phyloP scores from a whole-genome alignment of 2,113 vertebrate species.

The Pluvialis apricaria region DNA sequence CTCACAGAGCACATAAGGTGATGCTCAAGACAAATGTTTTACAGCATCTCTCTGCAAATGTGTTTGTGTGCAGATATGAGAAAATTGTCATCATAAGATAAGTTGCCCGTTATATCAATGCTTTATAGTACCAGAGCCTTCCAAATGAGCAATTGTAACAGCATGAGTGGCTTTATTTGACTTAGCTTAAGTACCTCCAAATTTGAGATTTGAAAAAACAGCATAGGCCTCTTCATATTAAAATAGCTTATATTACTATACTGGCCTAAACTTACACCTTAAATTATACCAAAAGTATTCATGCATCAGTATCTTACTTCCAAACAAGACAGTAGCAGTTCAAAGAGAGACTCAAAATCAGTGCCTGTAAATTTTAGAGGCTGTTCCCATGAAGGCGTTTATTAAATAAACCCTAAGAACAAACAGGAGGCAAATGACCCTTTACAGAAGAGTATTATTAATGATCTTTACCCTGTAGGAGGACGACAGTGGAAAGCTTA shows the following conservation, averaged over 20 bases:
- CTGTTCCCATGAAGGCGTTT: background rate
- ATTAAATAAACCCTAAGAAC: background rate
- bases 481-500: background rate
- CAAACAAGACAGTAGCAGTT: background rate
- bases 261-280: background rate
- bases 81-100: background rate
- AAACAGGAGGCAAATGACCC: background rate
- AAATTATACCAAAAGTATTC: background rate
- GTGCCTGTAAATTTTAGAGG: background rate
- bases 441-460: background rate
- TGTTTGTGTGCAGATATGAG: background rate
- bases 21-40: background rate
- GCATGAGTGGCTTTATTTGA: background rate
- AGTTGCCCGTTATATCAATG: background rate
- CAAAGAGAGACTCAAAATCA: background rate
- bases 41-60: background rate
- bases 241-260: background rate
- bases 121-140: background rate
- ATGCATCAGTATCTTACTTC: background rate
- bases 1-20: background rate
- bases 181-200: background rate
- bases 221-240: background rate
- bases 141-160: accelerated
- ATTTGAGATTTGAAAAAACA: background rate
- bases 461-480: background rate